Percentiles rank a stretch among this genome's conserved stretches.
Evolutionary conservation across 2,888 invertebrate species (phyloP).

Genomic region (Cryptocephalus moraei): DNA sequence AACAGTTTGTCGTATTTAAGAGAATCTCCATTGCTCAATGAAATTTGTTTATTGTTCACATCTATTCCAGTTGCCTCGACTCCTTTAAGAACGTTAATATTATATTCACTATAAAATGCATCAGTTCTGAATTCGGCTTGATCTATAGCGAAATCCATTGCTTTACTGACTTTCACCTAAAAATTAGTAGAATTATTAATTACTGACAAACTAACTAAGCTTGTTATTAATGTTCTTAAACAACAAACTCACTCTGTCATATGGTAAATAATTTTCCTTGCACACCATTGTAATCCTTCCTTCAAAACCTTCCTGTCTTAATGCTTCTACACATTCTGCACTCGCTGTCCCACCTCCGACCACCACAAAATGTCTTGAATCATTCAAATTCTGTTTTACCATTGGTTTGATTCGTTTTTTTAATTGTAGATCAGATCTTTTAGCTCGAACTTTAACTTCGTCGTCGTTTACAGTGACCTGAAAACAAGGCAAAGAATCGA

Average conservation of each 20-base stretch:
- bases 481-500: slow-evolving; percentile 86
- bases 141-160: slow-evolving; percentile 57
- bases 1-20: slow-evolving; percentile 66
- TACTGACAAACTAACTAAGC: no score
- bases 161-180: slow-evolving; percentile 68
- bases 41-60: slow-evolving; percentile 49
- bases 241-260: slow-evolving; percentile 61
- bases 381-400: slow-evolving; percentile 38
- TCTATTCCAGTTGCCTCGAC: slow-evolving; percentile 61
- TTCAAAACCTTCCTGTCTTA: slow-evolving; percentile 82
- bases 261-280: slow-evolving; percentile 73
- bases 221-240: no score
- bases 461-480: slow-evolving; percentile 55
- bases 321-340: slow-evolving; percentile 77
- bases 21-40: slow-evolving; percentile 54
- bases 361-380: slow-evolving; percentile 51
- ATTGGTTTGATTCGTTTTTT: slow-evolving; percentile 58
- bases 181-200: slow-evolving; percentile 1
- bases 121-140: slow-evolving; percentile 58
- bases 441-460: slow-evolving; percentile 58
- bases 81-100: slow-evolving; percentile 65
- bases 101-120: slow-evolving; percentile 64
- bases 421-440: slow-evolving; percentile 45
- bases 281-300: slow-evolving; percentile 75
- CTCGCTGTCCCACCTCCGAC: slow-evolving; percentile 85